Evolutionary conservation across 2,888 invertebrate genomes (phyloP).

Genomic region (Junonia oenone): DNA sequence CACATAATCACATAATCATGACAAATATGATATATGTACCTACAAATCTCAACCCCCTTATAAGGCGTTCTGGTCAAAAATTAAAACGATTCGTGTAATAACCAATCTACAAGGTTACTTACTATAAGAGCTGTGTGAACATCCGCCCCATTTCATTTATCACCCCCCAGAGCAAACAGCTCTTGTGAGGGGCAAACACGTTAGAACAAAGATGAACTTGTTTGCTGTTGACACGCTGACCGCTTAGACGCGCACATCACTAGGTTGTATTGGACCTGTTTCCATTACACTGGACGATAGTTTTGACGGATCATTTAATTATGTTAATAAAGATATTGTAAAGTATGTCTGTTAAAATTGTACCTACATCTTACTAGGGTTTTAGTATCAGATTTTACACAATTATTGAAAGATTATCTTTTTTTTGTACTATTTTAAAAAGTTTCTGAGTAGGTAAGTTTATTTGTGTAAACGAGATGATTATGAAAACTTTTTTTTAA

Average conservation of each 20-base stretch:
- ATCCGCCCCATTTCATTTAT: conserved; percentile 44
- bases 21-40: too few species aligned
- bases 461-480: too few species aligned
- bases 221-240: conserved; percentile 25
- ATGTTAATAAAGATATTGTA: not conserved
- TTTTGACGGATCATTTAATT: not conserved
- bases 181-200: conserved; percentile 30
- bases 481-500: too few species aligned
- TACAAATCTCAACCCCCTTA: not conserved
- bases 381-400: too few species aligned
- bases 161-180: conserved; percentile 28
- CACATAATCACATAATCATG: too few species aligned
- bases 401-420: too few species aligned
- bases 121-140: conserved; percentile 22
- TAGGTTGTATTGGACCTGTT: conserved; percentile 9
- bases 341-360: not conserved
- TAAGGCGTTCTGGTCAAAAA: not conserved
- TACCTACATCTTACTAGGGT: not conserved
- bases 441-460: too few species aligned
- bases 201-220: conserved; percentile 33
- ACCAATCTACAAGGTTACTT: not conserved
- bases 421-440: too few species aligned
- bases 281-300: not conserved
- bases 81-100: not conserved
- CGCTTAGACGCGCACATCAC: conserved; percentile 20